A percentile compares a stretch with the other conserved stretches of the same genome.
These are phyloP conservation scores for Morpho achilles DNA, from an alignment of 2,888 invertebrate genomes.

Conservation along the genomic window DNA sequence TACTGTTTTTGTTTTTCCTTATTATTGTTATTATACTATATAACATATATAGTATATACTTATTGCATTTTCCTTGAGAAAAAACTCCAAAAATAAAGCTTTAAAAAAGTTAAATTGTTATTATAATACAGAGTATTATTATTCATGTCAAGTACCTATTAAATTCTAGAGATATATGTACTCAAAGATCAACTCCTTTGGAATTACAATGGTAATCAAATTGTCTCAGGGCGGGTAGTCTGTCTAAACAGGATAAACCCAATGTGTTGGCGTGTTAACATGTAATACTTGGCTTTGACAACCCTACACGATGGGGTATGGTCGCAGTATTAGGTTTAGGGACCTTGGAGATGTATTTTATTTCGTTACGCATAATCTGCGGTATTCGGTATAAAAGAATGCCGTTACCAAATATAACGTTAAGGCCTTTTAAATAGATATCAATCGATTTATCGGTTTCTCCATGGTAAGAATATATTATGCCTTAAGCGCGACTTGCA, in stretches of 20 bases:
- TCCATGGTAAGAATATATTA: no score
- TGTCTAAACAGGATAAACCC: slow-evolving; percentile 70
- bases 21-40: no score
- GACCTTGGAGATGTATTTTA: background rate
- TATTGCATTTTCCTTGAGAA: no score
- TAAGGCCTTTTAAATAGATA: background rate
- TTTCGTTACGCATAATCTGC: no score
- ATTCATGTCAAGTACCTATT: no score
- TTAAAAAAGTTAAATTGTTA: no score
- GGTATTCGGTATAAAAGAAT: background rate
- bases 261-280: slow-evolving; percentile 49
- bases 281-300: slow-evolving; percentile 52
- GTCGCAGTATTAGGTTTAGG: slow-evolving; percentile 15
- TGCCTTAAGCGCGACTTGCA: no score
- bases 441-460: background rate
- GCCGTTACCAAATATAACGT: background rate
- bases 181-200: slow-evolving; percentile 21
- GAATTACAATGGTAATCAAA: slow-evolving; percentile 69
- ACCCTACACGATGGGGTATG: slow-evolving; percentile 36
- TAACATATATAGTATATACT: no score
- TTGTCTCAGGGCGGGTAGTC: slow-evolving; percentile 50
- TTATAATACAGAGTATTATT: no score
- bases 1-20: no score
- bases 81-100: no score
- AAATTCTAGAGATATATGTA: no score